Percentiles rank a stretch among this genome's conserved stretches.
phyloP scores from a whole-genome alignment of 1,140 invertebrate species.

The Sesamia nonagrioides region DNA sequence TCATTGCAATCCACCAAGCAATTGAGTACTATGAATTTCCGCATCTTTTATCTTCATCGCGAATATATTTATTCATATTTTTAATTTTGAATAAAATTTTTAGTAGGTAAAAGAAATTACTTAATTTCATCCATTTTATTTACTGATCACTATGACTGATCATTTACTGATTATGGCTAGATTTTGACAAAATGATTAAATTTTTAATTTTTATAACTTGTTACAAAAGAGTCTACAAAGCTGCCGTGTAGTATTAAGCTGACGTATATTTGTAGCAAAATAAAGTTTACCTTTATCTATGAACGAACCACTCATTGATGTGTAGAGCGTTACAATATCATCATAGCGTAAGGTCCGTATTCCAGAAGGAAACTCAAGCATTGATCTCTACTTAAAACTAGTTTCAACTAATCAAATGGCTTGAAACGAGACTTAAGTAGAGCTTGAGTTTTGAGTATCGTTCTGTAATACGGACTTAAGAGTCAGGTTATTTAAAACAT shows the following conservation, averaged over 20 bases:
- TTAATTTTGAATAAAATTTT: slow-evolving; percentile 26
- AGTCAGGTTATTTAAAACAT: not conserved
- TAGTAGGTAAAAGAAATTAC: not conserved
- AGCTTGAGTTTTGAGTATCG: too few relatives aligned
- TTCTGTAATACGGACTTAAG: too few relatives aligned
- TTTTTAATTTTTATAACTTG: not conserved
- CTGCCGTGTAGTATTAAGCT: too few relatives aligned
- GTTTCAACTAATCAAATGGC: too few relatives aligned
- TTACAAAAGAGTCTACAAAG: too few relatives aligned
- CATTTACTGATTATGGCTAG: too few relatives aligned
- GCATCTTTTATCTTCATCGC: slow-evolving; percentile 69
- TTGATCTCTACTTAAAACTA: too few relatives aligned
- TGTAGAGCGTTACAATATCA: not conserved
- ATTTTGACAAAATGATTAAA: slow-evolving; percentile 5
- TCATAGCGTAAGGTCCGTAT: not conserved
- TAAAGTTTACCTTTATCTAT: not conserved
- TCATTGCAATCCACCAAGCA: slow-evolving; percentile 70
- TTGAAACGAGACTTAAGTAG: too few relatives aligned
- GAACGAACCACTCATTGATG: not conserved
- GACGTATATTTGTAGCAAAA: not conserved
- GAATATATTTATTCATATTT: slow-evolving; percentile 39
- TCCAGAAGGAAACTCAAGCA: too few relatives aligned
- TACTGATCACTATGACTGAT: too few relatives aligned
- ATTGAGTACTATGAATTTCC: slow-evolving; percentile 71
- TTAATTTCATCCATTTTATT: slow-evolving; percentile 40